Conservation (phyloP, 2,888 invertebrate species). For the Zeuzera pyrina region DNA sequence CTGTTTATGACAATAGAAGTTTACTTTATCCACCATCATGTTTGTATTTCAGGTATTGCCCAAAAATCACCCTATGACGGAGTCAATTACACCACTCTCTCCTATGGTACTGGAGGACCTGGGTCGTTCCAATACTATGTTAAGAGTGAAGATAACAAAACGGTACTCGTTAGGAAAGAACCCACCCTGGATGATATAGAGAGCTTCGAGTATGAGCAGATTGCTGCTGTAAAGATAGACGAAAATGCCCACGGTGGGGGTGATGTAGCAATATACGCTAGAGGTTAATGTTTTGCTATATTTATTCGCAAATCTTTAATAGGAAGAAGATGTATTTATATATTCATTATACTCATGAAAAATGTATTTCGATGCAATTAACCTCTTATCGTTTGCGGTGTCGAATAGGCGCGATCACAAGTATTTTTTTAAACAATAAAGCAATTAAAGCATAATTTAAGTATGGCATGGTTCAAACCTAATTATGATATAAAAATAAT, state of each 20-base stretch:
- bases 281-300: constrained; percentile 52
- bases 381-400: no score
- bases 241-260: constrained; percentile 89
- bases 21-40: no score
- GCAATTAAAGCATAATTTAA: no score
- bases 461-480: no score
- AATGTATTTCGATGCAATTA: no score
- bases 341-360: no score
- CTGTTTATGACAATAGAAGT: no score
- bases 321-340: no score
- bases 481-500: no score
- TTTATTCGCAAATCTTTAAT: neutral
- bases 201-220: constrained; percentile 80
- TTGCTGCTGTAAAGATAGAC: constrained; percentile 79
- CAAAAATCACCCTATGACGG: constrained; percentile 74
- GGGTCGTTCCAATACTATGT: constrained; percentile 74
- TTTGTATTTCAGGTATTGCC: constrained; percentile 67
- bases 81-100: constrained; percentile 82
- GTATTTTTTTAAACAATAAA: no score
- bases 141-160: constrained; percentile 26
- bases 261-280: constrained; percentile 89
- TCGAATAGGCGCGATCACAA: no score
- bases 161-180: constrained; percentile 67
- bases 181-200: constrained; percentile 74
- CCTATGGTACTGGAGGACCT: constrained; percentile 84